These are phyloP conservation scores for Rhinoptilus africanus DNA, from an alignment of 2,113 vertebrate genomes.

Conservation along the genomic window DNA sequence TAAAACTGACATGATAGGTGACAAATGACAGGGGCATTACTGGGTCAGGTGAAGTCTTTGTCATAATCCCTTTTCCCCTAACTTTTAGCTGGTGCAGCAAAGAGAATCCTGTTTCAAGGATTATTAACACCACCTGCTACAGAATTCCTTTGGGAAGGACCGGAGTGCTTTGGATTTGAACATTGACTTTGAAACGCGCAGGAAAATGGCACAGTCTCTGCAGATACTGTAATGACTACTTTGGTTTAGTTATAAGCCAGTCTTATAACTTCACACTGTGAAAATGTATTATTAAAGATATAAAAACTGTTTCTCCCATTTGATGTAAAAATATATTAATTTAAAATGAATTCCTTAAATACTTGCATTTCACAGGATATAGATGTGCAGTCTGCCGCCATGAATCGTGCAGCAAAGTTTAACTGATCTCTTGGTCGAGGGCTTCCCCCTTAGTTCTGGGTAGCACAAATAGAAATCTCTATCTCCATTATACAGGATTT, in stretches of 20 bases:
- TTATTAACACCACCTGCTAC: conserved; percentile 65
- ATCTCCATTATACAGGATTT: background rate
- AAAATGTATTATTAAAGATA: background rate
- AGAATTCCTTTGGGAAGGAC: conserved; percentile 22
- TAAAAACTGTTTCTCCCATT: background rate
- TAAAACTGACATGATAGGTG: conserved; percentile 65
- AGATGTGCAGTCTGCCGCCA: background rate
- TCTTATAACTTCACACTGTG: background rate
- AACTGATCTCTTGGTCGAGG: background rate
- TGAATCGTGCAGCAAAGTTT: background rate
- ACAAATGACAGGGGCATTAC: conserved; percentile 70
- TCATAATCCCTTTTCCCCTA: conserved; percentile 65
- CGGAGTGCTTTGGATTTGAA: background rate
- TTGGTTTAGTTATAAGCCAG: background rate
- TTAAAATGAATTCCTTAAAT: background rate
- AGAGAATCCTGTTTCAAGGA: conserved; percentile 66
- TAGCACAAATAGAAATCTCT: background rate
- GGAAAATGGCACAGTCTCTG: background rate
- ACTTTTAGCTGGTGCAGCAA: conserved; percentile 59
- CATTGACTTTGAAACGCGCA: background rate
- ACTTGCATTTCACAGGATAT: background rate
- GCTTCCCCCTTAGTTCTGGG: background rate
- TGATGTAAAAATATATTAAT: background rate
- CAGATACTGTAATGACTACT: background rate
- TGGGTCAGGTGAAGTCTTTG: conserved; percentile 69